Evolutionary conservation across 2,113 vertebrate genomes (phyloP).

Genomic region (Naja naja): DNA sequence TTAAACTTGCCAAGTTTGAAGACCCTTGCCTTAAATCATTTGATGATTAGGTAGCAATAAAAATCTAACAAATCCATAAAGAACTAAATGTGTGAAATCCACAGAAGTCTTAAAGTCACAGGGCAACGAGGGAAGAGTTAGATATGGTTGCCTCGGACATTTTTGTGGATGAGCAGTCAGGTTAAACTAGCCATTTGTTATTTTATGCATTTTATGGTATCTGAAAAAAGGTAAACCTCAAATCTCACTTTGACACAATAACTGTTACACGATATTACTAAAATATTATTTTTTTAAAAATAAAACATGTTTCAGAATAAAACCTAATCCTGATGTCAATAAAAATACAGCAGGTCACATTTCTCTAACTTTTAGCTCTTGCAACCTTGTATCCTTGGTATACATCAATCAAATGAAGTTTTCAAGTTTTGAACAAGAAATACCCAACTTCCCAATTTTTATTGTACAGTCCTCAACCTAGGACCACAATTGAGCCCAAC

Average conservation of each 20-base stretch:
- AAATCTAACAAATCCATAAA: neutral
- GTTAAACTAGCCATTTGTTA: neutral
- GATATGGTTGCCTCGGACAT: neutral
- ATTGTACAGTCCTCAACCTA: neutral
- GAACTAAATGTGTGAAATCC: neutral
- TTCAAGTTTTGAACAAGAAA: neutral
- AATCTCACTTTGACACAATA: neutral
- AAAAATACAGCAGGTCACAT: neutral
- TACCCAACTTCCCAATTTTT: neutral
- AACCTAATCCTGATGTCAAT: neutral
- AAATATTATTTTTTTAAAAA: neutral
- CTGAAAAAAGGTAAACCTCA: neutral
- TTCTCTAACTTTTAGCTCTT: neutral
- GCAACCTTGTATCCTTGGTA: neutral
- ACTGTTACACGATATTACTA: neutral
- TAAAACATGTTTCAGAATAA: neutral
- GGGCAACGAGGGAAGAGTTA: neutral
- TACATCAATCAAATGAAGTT: neutral
- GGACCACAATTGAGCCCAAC: neutral
- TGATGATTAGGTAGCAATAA: neutral
- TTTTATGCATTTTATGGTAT: neutral
- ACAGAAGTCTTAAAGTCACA: neutral
- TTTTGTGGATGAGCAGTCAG: neutral
- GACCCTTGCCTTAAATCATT: neutral
- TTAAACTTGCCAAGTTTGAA: too few species aligned